Base-by-base conservation (phyloP, 1,140 invertebrate species). In the Eupeodes corollae region DNA sequence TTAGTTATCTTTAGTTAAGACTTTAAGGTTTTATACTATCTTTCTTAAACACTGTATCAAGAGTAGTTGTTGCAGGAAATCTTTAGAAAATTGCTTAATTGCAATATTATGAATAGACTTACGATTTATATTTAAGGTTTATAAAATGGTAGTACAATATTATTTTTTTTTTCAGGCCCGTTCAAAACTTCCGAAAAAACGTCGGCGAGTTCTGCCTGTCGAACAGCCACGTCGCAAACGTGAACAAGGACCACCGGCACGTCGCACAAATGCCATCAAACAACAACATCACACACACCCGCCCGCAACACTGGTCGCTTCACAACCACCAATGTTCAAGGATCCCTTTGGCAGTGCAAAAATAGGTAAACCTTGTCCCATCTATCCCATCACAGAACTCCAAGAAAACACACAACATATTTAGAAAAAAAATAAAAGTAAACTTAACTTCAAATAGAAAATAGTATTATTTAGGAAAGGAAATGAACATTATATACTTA, bases 141-240 rank as follows among this genome's bases (percentile, higher is more conserved):
- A n/a, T n/a, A n/a, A 26, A 26, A 5, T 26, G 8, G 3, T 5
- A 26, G 3, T 26, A 5, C 3, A 26, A 26, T 26, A 5, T 26
- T 26, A 5, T 26, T 13, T 18, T 39, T 31, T 32, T 30, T 49
- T 50, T 33, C 35, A 93, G 82, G 89, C 89, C 13, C 71, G 90
- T 46, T 89, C 86, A 46, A 92, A 92, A 70, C 73, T 92, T 48
- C 88, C 88, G 5, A 92, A 92, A 71, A 86, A 89, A 62, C 73
- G 86, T 38, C 70, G 88, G 50, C 74, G 87, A 16, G 84, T 92
- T 16, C 68, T 91, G 31, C 87, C 88, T 0, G 86, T 89, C 2
- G 86, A 90, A 67, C 80, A 86, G 56, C 80, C 83, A 0, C 67
- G 83, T 14, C 66, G 77, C 34, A 79, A 78, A 60, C 72, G 76